Conservation (phyloP, 1,140 invertebrate species). For the Trichonephila clavipes region DNA sequence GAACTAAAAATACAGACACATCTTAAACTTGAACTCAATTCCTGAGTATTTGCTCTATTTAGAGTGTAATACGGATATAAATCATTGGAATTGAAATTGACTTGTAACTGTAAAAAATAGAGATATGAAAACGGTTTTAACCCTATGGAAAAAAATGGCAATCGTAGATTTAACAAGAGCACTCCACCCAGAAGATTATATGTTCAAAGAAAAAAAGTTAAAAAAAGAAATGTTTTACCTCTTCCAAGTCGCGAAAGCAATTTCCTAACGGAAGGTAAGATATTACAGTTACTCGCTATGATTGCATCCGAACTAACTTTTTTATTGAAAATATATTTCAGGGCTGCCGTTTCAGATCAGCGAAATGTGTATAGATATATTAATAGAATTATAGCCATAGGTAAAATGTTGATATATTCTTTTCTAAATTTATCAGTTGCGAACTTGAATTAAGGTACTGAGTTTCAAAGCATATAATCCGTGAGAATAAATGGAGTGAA, state of each 20-base stretch:
- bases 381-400: slow-evolving; percentile 21
- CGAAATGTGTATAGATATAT: not conserved
- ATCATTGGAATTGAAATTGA: slow-evolving; percentile 48
- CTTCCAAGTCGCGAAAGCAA: slow-evolving; percentile 39
- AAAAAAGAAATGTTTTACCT: slow-evolving; percentile 1
- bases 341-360: slow-evolving; percentile 43
- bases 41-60: slow-evolving; percentile 7
- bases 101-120: slow-evolving; percentile 42
- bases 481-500: too few relatives aligned
- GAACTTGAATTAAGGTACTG: not conserved
- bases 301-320: slow-evolving; percentile 41
- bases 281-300: slow-evolving; percentile 59
- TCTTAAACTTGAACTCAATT: slow-evolving; percentile 7
- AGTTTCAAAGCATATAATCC: not conserved
- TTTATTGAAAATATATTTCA: slow-evolving; percentile 43
- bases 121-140: slow-evolving; percentile 53
- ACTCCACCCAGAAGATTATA: slow-evolving; percentile 49
- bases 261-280: slow-evolving; percentile 35
- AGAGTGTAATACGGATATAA: slow-evolving; percentile 43
- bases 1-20: not conserved
- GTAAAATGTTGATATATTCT: not conserved
- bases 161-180: slow-evolving; percentile 20
- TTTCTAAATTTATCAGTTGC: slow-evolving; percentile 7
- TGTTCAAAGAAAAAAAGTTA: not conserved
- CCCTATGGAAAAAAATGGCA: slow-evolving; percentile 33